A percentile compares a stretch with the other conserved stretches of the same genome.
These are phyloP conservation scores for Pterophyllum scalare DNA, from an alignment of 2,113 vertebrate genomes.

Conservation along the genomic window DNA sequence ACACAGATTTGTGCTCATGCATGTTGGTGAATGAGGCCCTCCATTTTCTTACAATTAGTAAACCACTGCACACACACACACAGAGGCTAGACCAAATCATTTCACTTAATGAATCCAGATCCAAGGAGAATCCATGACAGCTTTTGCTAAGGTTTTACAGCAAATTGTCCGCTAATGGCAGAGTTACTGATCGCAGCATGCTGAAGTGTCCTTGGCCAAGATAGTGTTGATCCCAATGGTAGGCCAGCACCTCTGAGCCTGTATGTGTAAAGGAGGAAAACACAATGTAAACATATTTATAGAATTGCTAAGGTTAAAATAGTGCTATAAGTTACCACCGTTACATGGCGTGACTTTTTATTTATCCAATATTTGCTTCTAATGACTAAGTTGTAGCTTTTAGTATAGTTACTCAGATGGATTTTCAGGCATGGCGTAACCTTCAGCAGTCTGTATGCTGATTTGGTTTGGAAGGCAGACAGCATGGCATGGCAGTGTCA, in stretches of 20 bases:
- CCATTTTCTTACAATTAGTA: not conserved
- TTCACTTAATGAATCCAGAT: not conserved
- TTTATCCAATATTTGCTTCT: not conserved
- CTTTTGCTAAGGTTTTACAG: not conserved
- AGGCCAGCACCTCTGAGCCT: not conserved
- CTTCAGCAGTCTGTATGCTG: not conserved
- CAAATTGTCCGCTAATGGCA: not conserved
- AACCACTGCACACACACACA: constrained; percentile 1
- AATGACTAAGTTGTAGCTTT: not conserved
- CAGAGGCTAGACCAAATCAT: not conserved
- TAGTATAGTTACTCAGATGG: not conserved
- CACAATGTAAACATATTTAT: not conserved
- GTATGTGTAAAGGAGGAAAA: too few species aligned
- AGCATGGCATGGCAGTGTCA: constrained; percentile 34
- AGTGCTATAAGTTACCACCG: not conserved
- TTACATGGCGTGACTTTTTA: not conserved
- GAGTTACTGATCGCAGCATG: not conserved
- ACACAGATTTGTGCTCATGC: not conserved
- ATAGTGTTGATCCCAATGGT: not conserved
- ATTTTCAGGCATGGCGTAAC: not conserved
- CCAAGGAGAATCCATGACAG: not conserved
- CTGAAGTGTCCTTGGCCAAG: not conserved
- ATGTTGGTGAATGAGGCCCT: accelerated
- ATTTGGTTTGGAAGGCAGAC: constrained; percentile 17
- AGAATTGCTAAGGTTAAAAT: not conserved